Conservation (phyloP, 2,888 invertebrate species). For the Rhamphomyia laevipes region DNA sequence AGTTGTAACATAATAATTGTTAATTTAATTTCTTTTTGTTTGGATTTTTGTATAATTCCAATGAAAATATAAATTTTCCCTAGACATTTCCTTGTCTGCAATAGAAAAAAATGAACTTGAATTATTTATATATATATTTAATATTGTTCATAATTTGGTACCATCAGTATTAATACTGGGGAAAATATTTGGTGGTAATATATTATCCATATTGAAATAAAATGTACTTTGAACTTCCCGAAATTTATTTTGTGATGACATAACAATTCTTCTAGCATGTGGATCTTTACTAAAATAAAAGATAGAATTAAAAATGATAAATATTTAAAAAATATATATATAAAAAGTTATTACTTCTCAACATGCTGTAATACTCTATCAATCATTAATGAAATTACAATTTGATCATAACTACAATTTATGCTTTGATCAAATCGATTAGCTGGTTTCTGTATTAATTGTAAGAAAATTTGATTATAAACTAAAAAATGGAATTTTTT, state of each 20-base stretch:
- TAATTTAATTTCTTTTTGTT: conserved; percentile 14
- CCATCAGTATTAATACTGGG: conserved; percentile 26
- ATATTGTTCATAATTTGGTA: conserved; percentile 9
- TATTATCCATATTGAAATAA: conserved; percentile 30
- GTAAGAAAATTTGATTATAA: conserved; percentile 26
- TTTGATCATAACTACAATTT: conserved; percentile 23
- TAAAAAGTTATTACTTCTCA: conserved; percentile 19
- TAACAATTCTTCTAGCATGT: conserved; percentile 26
- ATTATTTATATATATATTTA: not conserved
- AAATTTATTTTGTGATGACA: conserved; percentile 28
- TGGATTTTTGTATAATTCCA: conserved; percentile 32
- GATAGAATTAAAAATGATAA: not conserved
- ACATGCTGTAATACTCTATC: conserved; percentile 28
- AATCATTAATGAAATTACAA: conserved; percentile 9
- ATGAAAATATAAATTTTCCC: conserved; percentile 27
- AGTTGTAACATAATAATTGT: too few relatives aligned
- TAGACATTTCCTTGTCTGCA: conserved; percentile 26
- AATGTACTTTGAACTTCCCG: conserved; percentile 27
- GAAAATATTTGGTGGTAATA: conserved; percentile 29
- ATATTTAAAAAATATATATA: not conserved
- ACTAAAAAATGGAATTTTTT: conserved; percentile 17
- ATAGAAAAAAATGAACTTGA: conserved; percentile 1
- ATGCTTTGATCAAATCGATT: conserved; percentile 15
- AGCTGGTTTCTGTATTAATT: conserved; percentile 24
- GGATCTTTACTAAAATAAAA: conserved; percentile 27